Conservation (phyloP, 2,888 invertebrate species). For the Lasioglossum morio region DNA sequence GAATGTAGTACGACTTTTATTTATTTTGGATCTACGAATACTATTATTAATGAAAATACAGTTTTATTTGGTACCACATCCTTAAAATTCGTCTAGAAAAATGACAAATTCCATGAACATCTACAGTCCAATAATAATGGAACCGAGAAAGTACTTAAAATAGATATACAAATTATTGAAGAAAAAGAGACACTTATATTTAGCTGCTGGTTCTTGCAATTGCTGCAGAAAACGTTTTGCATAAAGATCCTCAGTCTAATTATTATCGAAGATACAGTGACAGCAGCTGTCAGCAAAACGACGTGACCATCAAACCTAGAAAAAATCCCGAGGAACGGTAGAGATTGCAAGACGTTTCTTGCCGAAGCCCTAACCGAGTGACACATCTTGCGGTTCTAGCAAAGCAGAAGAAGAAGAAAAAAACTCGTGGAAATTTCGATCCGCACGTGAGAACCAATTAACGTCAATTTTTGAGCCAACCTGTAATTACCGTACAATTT, state of each 20-base stretch:
- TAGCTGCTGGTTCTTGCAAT: background rate
- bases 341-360: background rate
- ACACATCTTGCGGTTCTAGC: background rate
- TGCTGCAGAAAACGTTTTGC: background rate
- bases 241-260: too few relatives aligned
- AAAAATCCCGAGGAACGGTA: background rate
- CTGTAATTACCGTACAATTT: slow-evolving; percentile 7
- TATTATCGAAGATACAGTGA: background rate
- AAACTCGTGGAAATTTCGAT: background rate
- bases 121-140: background rate
- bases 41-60: too few relatives aligned
- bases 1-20: too few relatives aligned
- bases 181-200: background rate
- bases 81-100: too few relatives aligned
- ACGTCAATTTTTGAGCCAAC: background rate
- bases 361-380: background rate
- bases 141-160: background rate
- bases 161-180: too few relatives aligned
- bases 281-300: background rate
- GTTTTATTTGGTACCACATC: too few relatives aligned
- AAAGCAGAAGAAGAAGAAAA: background rate
- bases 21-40: too few relatives aligned
- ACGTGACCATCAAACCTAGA: background rate
- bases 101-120: too few relatives aligned
- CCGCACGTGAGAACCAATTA: slow-evolving; percentile 14